These are phyloP conservation scores for Oreochromis aureus DNA, from an alignment of 2,113 vertebrate genomes.

Conservation along the genomic window DNA sequence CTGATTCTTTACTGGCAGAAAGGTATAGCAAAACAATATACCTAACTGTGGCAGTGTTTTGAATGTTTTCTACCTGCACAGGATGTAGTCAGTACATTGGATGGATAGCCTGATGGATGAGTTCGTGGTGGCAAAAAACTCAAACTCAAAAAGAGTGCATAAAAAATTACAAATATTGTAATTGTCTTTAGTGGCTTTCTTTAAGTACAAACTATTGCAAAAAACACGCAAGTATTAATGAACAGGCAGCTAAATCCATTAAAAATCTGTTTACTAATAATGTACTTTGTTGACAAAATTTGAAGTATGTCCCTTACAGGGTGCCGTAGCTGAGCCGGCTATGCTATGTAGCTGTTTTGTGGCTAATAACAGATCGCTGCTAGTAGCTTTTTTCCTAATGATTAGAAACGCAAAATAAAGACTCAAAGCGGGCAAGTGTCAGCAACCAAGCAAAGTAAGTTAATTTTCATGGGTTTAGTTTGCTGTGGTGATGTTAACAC, in stretches of 20 bases:
- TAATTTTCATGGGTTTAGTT: not conserved
- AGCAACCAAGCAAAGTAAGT: not conserved
- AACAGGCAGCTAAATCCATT: not conserved
- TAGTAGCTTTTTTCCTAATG: not conserved
- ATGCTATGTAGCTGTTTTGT: not conserved
- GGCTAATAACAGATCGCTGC: not conserved
- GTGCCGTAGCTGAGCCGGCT: not conserved
- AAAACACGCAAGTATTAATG: not conserved
- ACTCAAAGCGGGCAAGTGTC: not conserved
- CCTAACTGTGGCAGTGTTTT: not conserved
- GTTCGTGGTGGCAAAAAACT: not conserved
- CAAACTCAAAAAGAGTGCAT: not conserved
- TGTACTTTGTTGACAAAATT: fast-evolving
- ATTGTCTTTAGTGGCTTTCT: not conserved
- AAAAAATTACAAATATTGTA: not conserved
- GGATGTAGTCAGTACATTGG: not conserved
- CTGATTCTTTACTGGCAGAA: not conserved
- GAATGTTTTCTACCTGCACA: not conserved
- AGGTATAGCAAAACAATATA: not conserved
- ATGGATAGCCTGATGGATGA: not conserved
- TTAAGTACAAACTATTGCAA: not conserved
- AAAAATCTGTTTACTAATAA: not conserved
- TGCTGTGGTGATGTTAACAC: not conserved
- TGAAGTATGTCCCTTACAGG: not conserved
- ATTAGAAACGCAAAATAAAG: not conserved